A percentile compares a stretch with the other conserved stretches of the same genome.
phyloP scores from a whole-genome alignment of 2,113 vertebrate genomes.

The Chloropsis hardwickii region DNA sequence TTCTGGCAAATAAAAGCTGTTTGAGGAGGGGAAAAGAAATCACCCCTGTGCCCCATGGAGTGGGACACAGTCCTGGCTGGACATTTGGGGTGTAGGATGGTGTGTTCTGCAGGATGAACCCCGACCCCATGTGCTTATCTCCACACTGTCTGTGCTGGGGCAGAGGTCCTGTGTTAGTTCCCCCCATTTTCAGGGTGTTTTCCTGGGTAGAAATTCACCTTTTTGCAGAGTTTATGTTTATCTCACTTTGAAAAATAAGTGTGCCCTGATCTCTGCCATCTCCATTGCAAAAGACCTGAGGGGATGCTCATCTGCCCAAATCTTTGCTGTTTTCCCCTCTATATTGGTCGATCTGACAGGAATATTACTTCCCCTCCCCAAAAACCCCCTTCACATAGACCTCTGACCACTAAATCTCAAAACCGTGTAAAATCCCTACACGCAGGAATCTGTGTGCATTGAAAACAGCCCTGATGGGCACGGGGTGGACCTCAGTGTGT shows the following conservation, averaged over 20 bases:
- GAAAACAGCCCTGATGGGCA: rapidly evolving
- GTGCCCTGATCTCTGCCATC: too few relatives aligned
- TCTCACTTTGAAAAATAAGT: not conserved
- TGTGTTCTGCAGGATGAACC: not conserved
- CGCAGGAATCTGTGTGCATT: not conserved
- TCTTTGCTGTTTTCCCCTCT: not conserved
- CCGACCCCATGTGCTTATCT: rapidly evolving
- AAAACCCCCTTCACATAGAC: rapidly evolving
- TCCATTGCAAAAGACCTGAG: not conserved
- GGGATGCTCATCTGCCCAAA: not conserved
- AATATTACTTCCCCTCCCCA: rapidly evolving
- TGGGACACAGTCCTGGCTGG: not conserved
- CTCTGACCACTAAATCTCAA: not conserved
- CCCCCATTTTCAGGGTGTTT: not conserved
- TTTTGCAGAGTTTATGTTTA: not conserved
- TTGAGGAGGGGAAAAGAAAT: not conserved
- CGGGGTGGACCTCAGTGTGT: rapidly evolving
- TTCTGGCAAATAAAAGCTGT: not conserved
- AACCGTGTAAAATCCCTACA: not conserved
- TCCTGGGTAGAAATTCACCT: not conserved
- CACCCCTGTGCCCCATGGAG: rapidly evolving
- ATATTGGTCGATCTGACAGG: rapidly evolving
- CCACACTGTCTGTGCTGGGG: rapidly evolving
- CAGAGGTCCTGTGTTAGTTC: not conserved
- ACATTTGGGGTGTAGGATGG: rapidly evolving